phyloP scores from a whole-genome alignment of 2,888 invertebrate genomes.

The Acrobeloides nanus region DNA sequence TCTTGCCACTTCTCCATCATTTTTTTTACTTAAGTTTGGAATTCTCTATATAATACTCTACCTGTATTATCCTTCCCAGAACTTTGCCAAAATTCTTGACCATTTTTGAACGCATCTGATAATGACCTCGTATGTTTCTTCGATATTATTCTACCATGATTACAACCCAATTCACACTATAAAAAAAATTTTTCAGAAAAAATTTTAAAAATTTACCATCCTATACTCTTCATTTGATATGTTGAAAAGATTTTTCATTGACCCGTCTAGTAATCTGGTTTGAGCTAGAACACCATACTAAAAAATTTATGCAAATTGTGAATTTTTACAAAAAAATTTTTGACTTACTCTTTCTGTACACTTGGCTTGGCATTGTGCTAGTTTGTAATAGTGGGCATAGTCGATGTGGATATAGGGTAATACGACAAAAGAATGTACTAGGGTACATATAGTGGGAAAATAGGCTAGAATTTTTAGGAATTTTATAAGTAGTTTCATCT shows the following conservation, averaged over 20 bases:
- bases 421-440: constrained; percentile 29
- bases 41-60: too few relatives aligned
- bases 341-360: constrained; percentile 44
- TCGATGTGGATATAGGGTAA: constrained; percentile 51
- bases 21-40: too few relatives aligned
- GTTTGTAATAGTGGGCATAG: constrained; percentile 40
- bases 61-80: too few relatives aligned
- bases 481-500: too few relatives aligned
- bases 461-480: too few relatives aligned
- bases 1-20: too few relatives aligned
- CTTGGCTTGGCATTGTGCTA: constrained; percentile 49
- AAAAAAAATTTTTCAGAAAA: neutral
- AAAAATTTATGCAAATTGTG: constrained; percentile 6
- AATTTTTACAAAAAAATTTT: neutral
- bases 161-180: constrained; percentile 36
- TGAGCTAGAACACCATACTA: constrained; percentile 29
- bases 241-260: constrained; percentile 30
- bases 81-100: constrained; percentile 20
- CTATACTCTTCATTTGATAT: constrained; percentile 17
- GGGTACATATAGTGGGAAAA: too few relatives aligned
- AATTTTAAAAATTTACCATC: constrained; percentile 14
- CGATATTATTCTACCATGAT: constrained; percentile 21
- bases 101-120: constrained; percentile 20
- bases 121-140: constrained; percentile 16
- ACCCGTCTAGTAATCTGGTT: constrained; percentile 18